These are phyloP conservation scores for Seriola aureovittata DNA, from an alignment of 2,113 vertebrate genomes.

Conservation along the genomic window DNA sequence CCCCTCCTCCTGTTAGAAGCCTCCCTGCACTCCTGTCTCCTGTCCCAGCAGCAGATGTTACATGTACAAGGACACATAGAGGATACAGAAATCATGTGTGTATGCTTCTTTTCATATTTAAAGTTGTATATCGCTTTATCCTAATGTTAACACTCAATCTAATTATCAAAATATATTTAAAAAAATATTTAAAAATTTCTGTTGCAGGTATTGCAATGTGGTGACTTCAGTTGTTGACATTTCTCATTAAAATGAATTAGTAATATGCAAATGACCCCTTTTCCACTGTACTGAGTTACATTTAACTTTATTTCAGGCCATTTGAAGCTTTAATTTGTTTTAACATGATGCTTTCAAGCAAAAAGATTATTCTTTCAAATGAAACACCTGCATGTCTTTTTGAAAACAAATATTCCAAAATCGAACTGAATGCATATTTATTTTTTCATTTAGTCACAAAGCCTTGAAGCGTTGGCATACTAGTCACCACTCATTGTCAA, in stretches of 20 bases:
- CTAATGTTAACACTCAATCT: background rate
- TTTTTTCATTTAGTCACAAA: slow-evolving; percentile 1
- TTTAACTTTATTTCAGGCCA: background rate
- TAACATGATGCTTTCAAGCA: background rate
- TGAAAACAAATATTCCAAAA: background rate
- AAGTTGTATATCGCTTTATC: background rate
- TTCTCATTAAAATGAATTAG: background rate
- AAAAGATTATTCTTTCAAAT: background rate
- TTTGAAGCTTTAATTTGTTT: background rate
- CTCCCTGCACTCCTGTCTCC: slow-evolving; percentile 11
- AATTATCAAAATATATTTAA: background rate
- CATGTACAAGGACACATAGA: slow-evolving; percentile 43
- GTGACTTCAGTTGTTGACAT: background rate
- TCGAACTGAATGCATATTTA: background rate
- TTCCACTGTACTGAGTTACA: background rate
- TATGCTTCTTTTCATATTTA: slow-evolving; percentile 16
- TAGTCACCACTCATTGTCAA: background rate
- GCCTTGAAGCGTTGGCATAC: background rate
- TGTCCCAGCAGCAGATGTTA: slow-evolving; percentile 56
- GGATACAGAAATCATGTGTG: slow-evolving; percentile 31
- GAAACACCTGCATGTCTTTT: background rate
- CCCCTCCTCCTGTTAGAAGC: slow-evolving; percentile 24
- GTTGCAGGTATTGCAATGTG: background rate
- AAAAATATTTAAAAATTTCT: background rate
- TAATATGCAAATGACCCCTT: background rate